These are phyloP conservation scores for Andrena camellia DNA, from an alignment of 2,888 invertebrate genomes.

Conservation along the genomic window DNA sequence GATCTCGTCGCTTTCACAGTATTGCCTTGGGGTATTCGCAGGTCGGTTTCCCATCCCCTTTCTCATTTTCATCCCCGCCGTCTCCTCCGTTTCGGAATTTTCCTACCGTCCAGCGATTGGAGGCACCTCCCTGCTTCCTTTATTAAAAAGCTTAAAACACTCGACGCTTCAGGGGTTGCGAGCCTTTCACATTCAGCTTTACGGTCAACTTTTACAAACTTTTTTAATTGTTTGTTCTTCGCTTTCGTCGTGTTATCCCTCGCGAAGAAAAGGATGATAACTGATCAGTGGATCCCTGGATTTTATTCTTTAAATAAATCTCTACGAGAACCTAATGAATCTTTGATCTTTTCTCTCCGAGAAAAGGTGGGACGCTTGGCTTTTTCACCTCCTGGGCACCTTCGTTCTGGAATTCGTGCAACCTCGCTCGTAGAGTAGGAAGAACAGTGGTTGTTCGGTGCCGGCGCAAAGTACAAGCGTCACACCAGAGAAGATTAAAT, in stretches of 20 bases:
- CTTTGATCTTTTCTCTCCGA: too few relatives aligned
- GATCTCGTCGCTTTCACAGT: conserved; percentile 75
- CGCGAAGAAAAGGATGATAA: too few relatives aligned
- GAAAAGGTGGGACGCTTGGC: conserved; percentile 74
- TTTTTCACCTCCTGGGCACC: conserved; percentile 67
- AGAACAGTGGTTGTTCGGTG: not conserved
- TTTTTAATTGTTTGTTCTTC: not conserved
- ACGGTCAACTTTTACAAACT: not conserved
- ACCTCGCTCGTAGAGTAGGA: conserved; percentile 47
- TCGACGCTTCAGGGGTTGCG: not conserved
- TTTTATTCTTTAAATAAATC: too few relatives aligned
- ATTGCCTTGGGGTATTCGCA: conserved; percentile 66
- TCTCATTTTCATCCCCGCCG: conserved; percentile 24
- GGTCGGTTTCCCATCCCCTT: conserved; percentile 32
- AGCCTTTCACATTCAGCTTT: conserved; percentile 37
- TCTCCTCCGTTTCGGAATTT: conserved; percentile 7
- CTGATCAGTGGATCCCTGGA: too few relatives aligned
- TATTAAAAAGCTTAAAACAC: not conserved
- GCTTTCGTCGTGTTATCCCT: too few relatives aligned
- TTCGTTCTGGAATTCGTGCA: conserved; percentile 74
- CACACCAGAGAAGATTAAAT: not conserved
- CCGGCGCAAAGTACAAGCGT: not conserved
- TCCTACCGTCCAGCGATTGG: not conserved
- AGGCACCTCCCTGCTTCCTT: not conserved
- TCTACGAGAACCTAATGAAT: too few relatives aligned